phyloP scores from a whole-genome alignment of 1,140 invertebrate species.

The Battus philenor region DNA sequence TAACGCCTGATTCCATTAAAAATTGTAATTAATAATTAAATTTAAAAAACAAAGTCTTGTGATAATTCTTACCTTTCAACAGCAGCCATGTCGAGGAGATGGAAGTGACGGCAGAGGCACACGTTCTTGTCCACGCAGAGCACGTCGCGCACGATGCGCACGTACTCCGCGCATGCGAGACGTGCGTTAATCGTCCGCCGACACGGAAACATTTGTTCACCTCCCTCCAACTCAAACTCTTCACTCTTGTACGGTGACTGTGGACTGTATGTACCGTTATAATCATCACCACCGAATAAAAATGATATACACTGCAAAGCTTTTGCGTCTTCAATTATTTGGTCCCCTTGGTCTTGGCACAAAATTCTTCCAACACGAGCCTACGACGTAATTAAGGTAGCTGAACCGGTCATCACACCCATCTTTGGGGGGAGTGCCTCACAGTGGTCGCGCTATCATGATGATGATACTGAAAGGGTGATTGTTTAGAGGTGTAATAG shows the following conservation, averaged over 20 bases:
- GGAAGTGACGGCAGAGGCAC: constrained; percentile 94
- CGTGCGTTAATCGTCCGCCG: constrained; percentile 41
- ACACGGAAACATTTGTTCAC: constrained; percentile 62
- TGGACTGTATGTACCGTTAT: constrained; percentile 28
- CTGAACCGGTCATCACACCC: too few species aligned
- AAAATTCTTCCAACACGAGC: too few species aligned
- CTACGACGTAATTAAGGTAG: too few species aligned
- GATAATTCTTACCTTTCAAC: constrained; percentile 83
- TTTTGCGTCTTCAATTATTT: neutral
- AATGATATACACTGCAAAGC: neutral
- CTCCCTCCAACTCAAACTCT: constrained; percentile 45
- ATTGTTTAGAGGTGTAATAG: too few species aligned
- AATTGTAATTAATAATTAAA: too few species aligned
- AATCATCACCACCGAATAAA: neutral
- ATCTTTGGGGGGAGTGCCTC: too few species aligned
- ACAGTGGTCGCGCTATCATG: too few species aligned
- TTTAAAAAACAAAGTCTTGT: too few species aligned
- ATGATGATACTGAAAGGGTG: too few species aligned
- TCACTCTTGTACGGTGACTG: constrained; percentile 55
- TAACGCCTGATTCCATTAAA: too few species aligned
- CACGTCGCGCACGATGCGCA: constrained; percentile 91
- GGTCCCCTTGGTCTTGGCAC: neutral
- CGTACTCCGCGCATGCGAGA: constrained; percentile 83
- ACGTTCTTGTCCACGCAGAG: constrained; percentile 96
- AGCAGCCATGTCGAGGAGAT: constrained; percentile 85